A percentile compares a stretch with the other conserved stretches of the same genome.
Conservation (phyloP, 2,888 invertebrate genomes). For the Norana najaformis region DNA sequence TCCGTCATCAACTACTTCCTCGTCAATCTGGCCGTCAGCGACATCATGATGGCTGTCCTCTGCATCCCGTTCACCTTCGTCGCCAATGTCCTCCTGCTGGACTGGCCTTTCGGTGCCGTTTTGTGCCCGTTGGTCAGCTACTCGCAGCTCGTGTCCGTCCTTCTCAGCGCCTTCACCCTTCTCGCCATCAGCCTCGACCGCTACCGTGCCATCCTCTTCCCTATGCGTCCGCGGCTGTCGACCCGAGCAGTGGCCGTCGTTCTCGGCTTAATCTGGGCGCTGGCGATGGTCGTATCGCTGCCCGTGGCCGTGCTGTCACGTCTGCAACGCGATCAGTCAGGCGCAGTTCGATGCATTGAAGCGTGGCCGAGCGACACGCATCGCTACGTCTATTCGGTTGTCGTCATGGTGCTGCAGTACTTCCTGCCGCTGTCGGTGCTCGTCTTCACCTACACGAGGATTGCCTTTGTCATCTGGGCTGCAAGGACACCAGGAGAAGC, state of each 20-base stretch:
- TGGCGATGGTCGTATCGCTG: slow-evolving; percentile 77
- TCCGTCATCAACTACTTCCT: slow-evolving; percentile 74
- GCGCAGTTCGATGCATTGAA: neutral
- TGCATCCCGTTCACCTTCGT: slow-evolving; percentile 70
- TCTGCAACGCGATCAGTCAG: neutral
- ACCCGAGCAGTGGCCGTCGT: slow-evolving; percentile 68
- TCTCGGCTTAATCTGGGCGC: slow-evolving; percentile 75
- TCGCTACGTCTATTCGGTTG: slow-evolving; percentile 72
- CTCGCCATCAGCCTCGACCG: slow-evolving; percentile 88
- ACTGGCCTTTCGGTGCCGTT: slow-evolving; percentile 68
- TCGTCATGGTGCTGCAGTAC: slow-evolving; percentile 81
- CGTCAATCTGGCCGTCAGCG: slow-evolving; percentile 62
- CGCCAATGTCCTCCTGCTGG: slow-evolving; percentile 75
- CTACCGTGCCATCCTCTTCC: slow-evolving; percentile 87
- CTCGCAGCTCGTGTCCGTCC: slow-evolving; percentile 66
- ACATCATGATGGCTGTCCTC: slow-evolving; percentile 63
- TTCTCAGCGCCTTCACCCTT: slow-evolving; percentile 84
- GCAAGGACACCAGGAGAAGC: slow-evolving; percentile 84
- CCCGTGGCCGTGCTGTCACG: slow-evolving; percentile 75
- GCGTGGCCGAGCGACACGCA: neutral
- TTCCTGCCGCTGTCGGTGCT: slow-evolving; percentile 79
- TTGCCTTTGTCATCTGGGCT: slow-evolving; percentile 85
- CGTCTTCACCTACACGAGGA: slow-evolving; percentile 82
- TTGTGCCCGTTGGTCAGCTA: slow-evolving; percentile 22
- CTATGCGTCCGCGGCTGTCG: slow-evolving; percentile 67